phyloP scores from a whole-genome alignment of 2,797 vertebrate genomes.

The Sphenodon punctatus region DNA sequence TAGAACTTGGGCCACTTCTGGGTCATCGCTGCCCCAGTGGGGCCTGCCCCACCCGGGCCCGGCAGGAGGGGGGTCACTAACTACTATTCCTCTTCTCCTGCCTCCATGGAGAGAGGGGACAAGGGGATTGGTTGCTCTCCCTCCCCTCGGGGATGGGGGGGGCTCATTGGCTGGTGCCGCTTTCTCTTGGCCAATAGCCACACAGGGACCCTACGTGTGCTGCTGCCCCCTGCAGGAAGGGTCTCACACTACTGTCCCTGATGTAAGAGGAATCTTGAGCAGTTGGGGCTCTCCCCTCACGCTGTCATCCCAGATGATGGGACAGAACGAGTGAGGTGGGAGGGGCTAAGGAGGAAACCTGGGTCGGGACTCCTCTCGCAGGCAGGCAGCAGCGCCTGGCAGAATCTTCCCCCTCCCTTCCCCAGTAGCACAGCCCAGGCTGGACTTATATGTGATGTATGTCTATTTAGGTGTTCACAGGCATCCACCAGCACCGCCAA shows the following conservation, averaged over 20 bases:
- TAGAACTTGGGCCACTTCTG: conserved; percentile 90
- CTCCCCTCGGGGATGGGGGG: background rate
- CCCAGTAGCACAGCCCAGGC: background rate
- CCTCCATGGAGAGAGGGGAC: background rate
- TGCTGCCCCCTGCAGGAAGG: background rate
- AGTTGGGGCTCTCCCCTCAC: background rate
- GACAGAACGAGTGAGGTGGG: background rate
- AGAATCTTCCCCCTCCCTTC: too few relatives aligned
- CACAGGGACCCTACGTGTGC: background rate
- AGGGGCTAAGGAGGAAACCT: background rate
- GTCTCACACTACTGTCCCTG: background rate
- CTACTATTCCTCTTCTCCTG: background rate
- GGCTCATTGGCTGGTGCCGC: background rate
- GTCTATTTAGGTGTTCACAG: too few relatives aligned
- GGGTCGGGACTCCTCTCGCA: background rate
- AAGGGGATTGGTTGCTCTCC: background rate
- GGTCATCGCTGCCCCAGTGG: conserved; percentile 74
- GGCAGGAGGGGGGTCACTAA: conserved; percentile 47
- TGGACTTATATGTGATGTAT: too few relatives aligned
- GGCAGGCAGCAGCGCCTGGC: background rate
- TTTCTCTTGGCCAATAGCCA: background rate
- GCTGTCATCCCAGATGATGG: background rate
- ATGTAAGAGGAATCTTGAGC: background rate
- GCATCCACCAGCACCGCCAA: too few relatives aligned
- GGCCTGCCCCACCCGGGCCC: conserved; percentile 51